Conservation (phyloP, 2,113 vertebrate genomes). For the Bubalus kerabau region DNA sequence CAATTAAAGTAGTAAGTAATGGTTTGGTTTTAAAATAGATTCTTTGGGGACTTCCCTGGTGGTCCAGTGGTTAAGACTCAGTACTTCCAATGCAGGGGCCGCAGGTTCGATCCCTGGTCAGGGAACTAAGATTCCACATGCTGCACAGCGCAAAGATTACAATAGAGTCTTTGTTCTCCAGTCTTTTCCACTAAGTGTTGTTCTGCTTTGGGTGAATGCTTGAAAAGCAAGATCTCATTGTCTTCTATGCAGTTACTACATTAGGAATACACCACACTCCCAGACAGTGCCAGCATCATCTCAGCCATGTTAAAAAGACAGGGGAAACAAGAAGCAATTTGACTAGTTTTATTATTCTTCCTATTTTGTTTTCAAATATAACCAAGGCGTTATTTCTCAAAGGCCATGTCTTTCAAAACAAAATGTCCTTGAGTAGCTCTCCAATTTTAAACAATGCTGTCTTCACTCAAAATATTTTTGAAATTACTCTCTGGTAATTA, state of each 20-base stretch:
- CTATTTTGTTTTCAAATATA: conserved; percentile 26
- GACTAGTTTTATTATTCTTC: background rate
- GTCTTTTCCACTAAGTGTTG: background rate
- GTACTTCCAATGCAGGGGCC: background rate
- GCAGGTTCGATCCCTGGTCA: background rate
- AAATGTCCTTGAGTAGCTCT: conserved; percentile 30
- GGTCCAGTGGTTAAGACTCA: background rate
- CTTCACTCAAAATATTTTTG: conserved; percentile 42
- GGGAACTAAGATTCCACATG: background rate
- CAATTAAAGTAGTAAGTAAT: background rate
- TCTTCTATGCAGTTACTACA: background rate
- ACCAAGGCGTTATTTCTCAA: background rate
- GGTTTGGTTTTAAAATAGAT: background rate
- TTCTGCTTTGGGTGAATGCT: background rate
- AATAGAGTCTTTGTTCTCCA: background rate
- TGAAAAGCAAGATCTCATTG: background rate
- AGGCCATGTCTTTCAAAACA: conserved; percentile 20
- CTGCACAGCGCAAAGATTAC: background rate
- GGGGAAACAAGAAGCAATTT: background rate
- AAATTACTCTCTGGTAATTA: background rate
- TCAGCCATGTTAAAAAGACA: background rate
- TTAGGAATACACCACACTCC: background rate
- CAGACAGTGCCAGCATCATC: background rate
- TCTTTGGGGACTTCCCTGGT: background rate
- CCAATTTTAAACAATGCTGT: background rate